Evolutionary conservation across 2,888 invertebrate genomes (phyloP), one percentile per base, ranked within the genome.

Genomic region (Euzophera pinguis): DNA sequence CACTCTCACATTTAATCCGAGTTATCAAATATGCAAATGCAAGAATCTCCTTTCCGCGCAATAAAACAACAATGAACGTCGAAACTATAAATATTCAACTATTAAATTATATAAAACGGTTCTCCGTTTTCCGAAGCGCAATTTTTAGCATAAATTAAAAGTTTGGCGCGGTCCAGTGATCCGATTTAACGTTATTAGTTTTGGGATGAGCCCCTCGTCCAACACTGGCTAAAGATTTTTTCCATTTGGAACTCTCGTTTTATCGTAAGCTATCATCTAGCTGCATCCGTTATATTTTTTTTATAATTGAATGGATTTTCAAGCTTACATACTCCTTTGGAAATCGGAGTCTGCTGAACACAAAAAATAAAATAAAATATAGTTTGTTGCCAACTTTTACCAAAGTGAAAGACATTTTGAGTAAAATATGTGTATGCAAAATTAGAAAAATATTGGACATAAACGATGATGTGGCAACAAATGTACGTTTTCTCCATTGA

Each of bases 151-250:
- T 48, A 48, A 38, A 22, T 48, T 48, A 38, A 48, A 48, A 48
- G 48, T 48, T 48, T 38, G 13, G 10, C 10, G 48, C 37, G 37
- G 14, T 17, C 38, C 48, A 27, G 37, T 14, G 22, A 37, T 38
- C 38, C 22, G 37, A 27, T 48, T 48, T 48, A 48, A 48, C 38
- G 38, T 48, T 48, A 37, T 48, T 48, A 48, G 48, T 48, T 37
- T 38, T 27, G 38, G 38, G 38, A 32, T 16, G 32, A 16, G 32
- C 32, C 16, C 32, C n/a, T 9, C 1, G 41, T 41, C 41, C 45
- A 3, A 14, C 45, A 10, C 32, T 32, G 14, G 32, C 4, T 12
- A 13, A 8, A 34, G 32, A 10, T 32, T 16, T 32, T 1, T 13
- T 45, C 10, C 16, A 10, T 10, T 16, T 16, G 10, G 32, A 10